phyloP scores from a whole-genome alignment of 2,113 vertebrate genomes.

The Phocoena sinus region DNA sequence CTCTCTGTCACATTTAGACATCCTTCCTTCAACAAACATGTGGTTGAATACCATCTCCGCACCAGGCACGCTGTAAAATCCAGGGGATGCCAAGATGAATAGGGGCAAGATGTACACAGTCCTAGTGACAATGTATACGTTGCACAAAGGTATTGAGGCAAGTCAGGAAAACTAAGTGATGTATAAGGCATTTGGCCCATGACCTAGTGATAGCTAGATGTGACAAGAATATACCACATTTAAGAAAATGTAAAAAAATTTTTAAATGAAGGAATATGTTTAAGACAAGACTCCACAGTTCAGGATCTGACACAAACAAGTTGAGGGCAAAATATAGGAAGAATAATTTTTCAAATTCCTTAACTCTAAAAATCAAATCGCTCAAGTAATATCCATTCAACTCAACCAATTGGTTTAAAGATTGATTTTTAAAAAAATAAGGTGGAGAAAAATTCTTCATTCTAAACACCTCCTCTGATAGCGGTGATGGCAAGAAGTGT shows the following conservation, averaged over 20 bases:
- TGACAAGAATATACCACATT: background rate
- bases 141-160: background rate
- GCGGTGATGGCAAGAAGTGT: background rate
- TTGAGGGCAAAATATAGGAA: background rate
- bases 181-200: background rate
- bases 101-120: too few species aligned
- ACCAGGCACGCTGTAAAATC: background rate
- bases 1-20: background rate
- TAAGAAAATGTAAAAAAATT: background rate
- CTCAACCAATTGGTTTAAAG: background rate
- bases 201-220: background rate
- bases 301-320: background rate
- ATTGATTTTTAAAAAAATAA: background rate
- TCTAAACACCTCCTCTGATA: background rate
- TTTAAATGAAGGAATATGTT: background rate
- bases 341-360: background rate
- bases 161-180: background rate
- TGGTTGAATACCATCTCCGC: too few species aligned
- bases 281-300: background rate
- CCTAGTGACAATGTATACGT: fast-evolving
- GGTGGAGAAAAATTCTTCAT: background rate
- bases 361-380: background rate
- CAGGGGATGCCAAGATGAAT: background rate
- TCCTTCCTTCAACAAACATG: background rate
- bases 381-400: background rate